phyloP scores from a whole-genome alignment of 2,888 invertebrate species.

The Itoplectis maculator region DNA sequence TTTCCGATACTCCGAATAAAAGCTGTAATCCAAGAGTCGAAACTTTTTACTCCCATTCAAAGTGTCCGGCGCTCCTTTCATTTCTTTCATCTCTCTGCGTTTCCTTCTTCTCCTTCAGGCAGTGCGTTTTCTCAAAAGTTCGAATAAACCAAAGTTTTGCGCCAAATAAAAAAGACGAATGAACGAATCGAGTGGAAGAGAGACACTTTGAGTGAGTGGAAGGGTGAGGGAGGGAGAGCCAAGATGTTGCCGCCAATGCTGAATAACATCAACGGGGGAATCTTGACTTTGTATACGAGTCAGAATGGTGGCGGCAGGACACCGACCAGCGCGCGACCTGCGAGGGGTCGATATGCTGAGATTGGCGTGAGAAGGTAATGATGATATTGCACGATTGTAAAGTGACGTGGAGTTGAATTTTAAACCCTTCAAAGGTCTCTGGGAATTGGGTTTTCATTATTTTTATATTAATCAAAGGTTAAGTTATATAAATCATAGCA shows the following conservation, averaged over 20 bases:
- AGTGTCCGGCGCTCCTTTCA: constrained; percentile 15
- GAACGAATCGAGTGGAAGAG: constrained; percentile 9
- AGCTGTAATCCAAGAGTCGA: constrained; percentile 59
- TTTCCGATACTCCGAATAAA: constrained; percentile 56
- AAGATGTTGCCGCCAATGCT: constrained; percentile 83
- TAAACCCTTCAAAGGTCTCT: no score
- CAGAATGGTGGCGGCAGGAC: constrained; percentile 76
- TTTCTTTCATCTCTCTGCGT: not conserved
- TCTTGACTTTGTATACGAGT: constrained; percentile 82
- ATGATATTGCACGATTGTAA: not conserved
- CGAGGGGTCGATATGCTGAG: constrained; percentile 82
- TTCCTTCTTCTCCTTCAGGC: not conserved
- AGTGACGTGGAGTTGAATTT: not conserved
- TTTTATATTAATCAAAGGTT: no score
- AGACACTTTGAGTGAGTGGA: constrained; percentile 1
- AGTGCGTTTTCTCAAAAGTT: constrained; percentile 15
- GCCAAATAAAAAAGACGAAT: constrained; percentile 24
- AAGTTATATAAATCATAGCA: no score
- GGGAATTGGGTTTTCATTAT: no score
- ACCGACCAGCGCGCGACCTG: constrained; percentile 74
- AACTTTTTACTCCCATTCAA: constrained; percentile 51
- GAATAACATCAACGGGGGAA: constrained; percentile 83
- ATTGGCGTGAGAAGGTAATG: constrained; percentile 83
- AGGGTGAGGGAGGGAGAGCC: not conserved
- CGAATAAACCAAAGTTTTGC: constrained; percentile 21